These are phyloP conservation scores for Menidia menidia DNA, from an alignment of 2,797 vertebrate genomes.

Conservation along the genomic window DNA sequence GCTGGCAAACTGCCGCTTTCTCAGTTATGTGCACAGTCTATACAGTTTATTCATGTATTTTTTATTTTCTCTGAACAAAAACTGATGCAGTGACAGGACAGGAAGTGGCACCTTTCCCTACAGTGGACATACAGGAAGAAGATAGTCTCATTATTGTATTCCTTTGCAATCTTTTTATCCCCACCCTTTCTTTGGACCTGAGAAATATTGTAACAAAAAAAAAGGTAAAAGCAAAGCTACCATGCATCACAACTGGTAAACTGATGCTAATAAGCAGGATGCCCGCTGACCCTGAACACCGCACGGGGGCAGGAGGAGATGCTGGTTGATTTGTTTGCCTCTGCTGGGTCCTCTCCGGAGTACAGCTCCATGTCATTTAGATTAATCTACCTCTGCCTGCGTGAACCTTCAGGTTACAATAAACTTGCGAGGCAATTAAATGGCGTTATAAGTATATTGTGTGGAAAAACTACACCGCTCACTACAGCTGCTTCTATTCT, in stretches of 20 bases:
- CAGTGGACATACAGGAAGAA: not conserved
- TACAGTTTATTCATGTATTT: not conserved
- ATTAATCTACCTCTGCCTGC: conserved; percentile 15
- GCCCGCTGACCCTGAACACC: not conserved
- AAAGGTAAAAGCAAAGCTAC: not conserved
- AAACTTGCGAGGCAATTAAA: conserved; percentile 10
- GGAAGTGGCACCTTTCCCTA: not conserved
- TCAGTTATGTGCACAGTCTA: not conserved
- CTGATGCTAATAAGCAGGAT: not conserved
- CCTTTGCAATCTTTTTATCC: not conserved
- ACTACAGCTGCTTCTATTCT: not conserved
- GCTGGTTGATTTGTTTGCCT: conserved; percentile 3
- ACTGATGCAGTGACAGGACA: not conserved
- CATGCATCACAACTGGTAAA: not conserved
- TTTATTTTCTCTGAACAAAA: not conserved
- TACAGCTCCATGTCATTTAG: conserved; percentile 9
- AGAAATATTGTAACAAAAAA: not conserved
- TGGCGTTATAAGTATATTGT: conserved; percentile 5
- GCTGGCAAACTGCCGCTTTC: no score
- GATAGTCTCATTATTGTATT: not conserved
- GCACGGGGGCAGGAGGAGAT: not conserved
- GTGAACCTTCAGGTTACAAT: conserved; percentile 1
- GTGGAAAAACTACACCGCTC: not conserved
- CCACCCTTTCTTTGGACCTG: no score
- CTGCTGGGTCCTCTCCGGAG: conserved; percentile 4